Percentiles rank a stretch among this genome's conserved stretches.
These are phyloP conservation scores for Acanthopleura granulata DNA, from an alignment of 2,888 invertebrate genomes.

Conservation along the genomic window DNA sequence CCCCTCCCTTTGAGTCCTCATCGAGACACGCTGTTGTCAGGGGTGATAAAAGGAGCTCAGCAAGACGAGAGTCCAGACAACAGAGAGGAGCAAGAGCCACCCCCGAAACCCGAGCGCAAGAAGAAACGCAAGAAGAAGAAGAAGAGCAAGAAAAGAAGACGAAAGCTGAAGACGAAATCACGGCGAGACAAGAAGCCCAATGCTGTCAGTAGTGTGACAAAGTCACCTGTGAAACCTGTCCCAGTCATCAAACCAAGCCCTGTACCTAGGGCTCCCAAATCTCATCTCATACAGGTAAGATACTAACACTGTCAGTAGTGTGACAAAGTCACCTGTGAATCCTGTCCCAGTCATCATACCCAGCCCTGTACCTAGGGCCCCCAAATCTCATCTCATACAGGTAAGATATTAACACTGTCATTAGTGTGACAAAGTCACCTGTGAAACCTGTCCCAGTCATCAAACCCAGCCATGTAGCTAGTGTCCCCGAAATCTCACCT, in stretches of 20 bases:
- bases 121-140: slow-evolving; percentile 29
- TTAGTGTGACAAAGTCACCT: background rate
- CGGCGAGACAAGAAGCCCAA: background rate
- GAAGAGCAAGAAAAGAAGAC: slow-evolving; percentile 25
- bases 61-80: slow-evolving; percentile 2
- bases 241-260: background rate
- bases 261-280: background rate
- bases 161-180: slow-evolving; percentile 17
- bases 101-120: slow-evolving; percentile 23
- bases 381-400: slow-evolving; percentile 10
- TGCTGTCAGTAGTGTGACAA: background rate
- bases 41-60: background rate
- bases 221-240: background rate
- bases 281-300: slow-evolving; percentile 2
- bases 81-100: slow-evolving; percentile 10
- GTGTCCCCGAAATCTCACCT: background rate
- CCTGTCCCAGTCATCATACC: background rate
- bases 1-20: background rate
- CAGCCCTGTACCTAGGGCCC: background rate
- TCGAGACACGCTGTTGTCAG: background rate
- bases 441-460: background rate
- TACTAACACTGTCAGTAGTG: too few relatives aligned
- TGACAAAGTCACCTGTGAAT: background rate
- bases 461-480: background rate
- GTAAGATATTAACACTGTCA: background rate